Percentiles rank a stretch among this genome's conserved stretches.
These are phyloP conservation scores for Parnassius mnemosyne DNA, from an alignment of 2,888 invertebrate species.

Conservation along the genomic window DNA sequence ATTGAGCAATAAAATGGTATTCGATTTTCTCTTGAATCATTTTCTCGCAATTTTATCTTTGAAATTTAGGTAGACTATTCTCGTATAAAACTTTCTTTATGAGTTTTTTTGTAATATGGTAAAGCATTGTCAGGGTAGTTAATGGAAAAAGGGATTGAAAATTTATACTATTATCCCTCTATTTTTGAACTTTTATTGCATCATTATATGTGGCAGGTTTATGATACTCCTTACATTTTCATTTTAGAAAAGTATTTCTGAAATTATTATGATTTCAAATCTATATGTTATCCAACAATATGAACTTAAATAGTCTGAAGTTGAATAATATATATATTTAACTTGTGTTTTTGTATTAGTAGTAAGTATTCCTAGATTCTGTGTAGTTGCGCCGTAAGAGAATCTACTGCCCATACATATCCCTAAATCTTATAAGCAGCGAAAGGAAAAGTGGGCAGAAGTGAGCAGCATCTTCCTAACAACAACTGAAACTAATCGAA, in stretches of 20 bases:
- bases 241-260: no score
- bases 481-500: no score
- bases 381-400: no score
- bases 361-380: no score
- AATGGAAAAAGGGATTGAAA: slow-evolving; percentile 1
- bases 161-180: slow-evolving; percentile 8
- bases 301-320: no score
- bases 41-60: neutral
- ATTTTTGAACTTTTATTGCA: slow-evolving; percentile 13
- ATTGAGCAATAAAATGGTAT: neutral
- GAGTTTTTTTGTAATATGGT: neutral
- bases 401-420: no score
- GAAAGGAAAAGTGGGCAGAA: no score
- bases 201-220: slow-evolving; percentile 14
- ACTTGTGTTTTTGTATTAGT: no score
- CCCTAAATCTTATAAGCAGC: rapidly evolving
- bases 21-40: neutral
- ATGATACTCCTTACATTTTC: slow-evolving; percentile 7
- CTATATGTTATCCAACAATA: no score
- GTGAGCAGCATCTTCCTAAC: no score
- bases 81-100: neutral
- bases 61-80: neutral
- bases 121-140: neutral
- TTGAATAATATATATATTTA: no score
- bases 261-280: no score